Evolutionary conservation across 2,797 vertebrate genomes (phyloP), one percentile per base, ranked within the genome.

Genomic region (Hydrolagus colliei): DNA sequence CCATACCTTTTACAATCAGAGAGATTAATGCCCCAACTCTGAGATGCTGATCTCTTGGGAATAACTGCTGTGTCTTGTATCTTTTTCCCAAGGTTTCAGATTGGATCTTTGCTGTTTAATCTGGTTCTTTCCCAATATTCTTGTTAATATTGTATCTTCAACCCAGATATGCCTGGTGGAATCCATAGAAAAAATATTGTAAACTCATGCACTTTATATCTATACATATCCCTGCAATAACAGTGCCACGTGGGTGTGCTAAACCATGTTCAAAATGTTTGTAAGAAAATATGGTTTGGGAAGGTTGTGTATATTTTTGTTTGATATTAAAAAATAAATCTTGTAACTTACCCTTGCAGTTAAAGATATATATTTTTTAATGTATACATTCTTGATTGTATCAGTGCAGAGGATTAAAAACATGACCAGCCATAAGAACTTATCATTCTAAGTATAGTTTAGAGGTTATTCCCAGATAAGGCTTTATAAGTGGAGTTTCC

Each of bases 291-390:
- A 10, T 52, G 41, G 32, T 84, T 71, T 84, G 2, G 59, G 62
- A 84, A 68, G 65, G 22, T 84, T 84, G n/a, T 84, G 79, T 68
- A 84, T 71, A 84, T 68, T 84, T 80, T 68, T 71, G 32, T 84
- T 84, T 71, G 65, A 84, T 84, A 84, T 71, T 68, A 84, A 71
- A 52, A 52, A 71, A 84, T 71, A 71, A 84, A 71, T 84, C 18
- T 10, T 80, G 32, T 80, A n/a, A 71, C 62, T 80, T 80, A 32
- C 1, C 61, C 22, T 80, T 65, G 27, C 52, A 52, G 41, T 52
- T 6, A 35, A 9, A 35, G 16, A 73, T 32, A 13, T n/a, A 9
- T 3, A 3, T 35, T 1, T 67, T 84, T 71, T 68, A 41, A 80
- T 63, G 62, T 32, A 27, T 35, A 32, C 4, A 27, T 63, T 67